Evolutionary conservation across 2,797 vertebrate species (phyloP), one percentile per base, ranked within the genome.

Genomic region (Sebastiscus albofasciatus): DNA sequence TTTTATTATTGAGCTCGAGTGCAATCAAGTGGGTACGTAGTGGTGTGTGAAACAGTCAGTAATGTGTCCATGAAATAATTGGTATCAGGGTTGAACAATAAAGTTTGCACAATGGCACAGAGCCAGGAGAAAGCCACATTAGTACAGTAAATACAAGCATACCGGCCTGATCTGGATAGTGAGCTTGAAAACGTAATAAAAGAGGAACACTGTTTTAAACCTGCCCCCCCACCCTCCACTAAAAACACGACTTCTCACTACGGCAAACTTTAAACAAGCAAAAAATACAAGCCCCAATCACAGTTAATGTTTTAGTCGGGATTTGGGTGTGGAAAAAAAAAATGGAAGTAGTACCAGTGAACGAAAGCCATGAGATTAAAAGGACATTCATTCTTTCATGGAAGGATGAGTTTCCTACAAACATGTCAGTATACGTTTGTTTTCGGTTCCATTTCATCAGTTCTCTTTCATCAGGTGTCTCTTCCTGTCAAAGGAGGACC

Each of bases 1-100:
- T 67, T 64, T 81, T 81, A 62, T 83, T 62, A 22, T 54, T 83
- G 54, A 87, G 82, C 79, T 87, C 12, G 26, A 86, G 54, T 74
- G 60, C 59, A 81, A 55, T 80, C 46, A 71, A 83, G 77, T 77
- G 49, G 27, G 62, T 75, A 34, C 59, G 31, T 62, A 11, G 29
- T 16, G 33, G 34, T 77, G 61, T 85, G 71, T 67, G 36, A 74
- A 75, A 11, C 60, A 61, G 27, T 64, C 5, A 67, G 33, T 73
- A 73, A 81, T 1, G 27, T 67, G 33, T 68, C 34, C 65, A 39
- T 79, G 58, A 78, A 81, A 88, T 89, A 83, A 87, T 66, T 76
- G 71, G n/a, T 49, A 59, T 74, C 42, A 82, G 22, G 54, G 61
- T 39, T 60, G 1, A 76, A 81, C 62, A 66, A 65, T 81, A 55